A percentile compares a stretch with the other conserved stretches of the same genome.
Conservation (phyloP, 2,113 vertebrate genomes). For the Catagonus wagneri region DNA sequence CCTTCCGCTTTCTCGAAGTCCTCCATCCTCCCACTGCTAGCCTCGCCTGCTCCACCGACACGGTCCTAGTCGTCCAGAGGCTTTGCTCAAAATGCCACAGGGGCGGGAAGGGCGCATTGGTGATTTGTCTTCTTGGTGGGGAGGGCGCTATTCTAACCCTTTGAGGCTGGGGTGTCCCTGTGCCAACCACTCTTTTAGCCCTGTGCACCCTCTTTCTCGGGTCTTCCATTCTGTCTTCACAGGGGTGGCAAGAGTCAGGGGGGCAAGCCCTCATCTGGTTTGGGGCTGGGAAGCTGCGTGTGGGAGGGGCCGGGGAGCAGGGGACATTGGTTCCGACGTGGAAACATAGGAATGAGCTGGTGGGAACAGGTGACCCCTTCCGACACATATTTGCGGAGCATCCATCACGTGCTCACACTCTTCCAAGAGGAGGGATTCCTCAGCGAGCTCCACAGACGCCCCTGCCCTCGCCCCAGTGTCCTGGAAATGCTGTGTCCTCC, state of each 20-base stretch:
- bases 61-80: background rate
- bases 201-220: background rate
- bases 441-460: background rate
- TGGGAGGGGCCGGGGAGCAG: background rate
- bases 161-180: background rate
- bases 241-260: background rate
- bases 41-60: background rate
- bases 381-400: background rate
- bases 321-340: background rate
- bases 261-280: background rate
- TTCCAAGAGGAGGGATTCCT: too few species aligned
- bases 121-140: background rate
- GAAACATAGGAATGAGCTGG: background rate
- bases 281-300: background rate
- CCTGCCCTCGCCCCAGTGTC: accelerated
- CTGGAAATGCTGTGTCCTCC: background rate
- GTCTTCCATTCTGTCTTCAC: background rate
- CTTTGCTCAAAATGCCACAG: background rate
- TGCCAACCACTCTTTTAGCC: background rate
- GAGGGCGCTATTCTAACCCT: background rate
- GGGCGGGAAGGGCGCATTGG: background rate
- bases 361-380: background rate
- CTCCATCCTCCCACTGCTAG: background rate
- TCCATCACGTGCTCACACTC: accelerated
- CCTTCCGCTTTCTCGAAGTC: accelerated